Base-by-base conservation (phyloP, 2,797 vertebrate species). In the Scomberomorus guttatus region DNA sequence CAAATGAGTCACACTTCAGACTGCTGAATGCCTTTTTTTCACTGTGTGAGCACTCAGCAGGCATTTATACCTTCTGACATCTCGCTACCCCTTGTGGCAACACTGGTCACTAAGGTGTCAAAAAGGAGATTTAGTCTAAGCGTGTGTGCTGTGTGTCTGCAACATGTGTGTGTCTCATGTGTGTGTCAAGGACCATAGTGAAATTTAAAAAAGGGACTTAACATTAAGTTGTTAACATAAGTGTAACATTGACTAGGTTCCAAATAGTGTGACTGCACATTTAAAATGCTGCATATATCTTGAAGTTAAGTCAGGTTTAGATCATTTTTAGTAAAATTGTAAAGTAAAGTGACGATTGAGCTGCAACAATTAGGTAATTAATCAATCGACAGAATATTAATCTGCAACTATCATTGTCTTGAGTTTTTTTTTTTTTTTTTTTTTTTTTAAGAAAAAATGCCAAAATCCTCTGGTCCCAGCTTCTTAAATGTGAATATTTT, bases 31-130 rank as follows among this genome's bases (percentile, higher is more conserved):
- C 60, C 67, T 75, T 75, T 32, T 51, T 57, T 56, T 72, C 66
- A 39, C 44, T n/a, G 25, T n/a, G 25, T 81, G 85, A 79, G 63
- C 7, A 6, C 79, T 76, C 87, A 74, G 88, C 55, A 76, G 77
- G 79, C 51, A 55, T 83, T 75, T 65, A 84, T 77, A 69, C 58
- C 72, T 56, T 84, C 52, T 82, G 78, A 89, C 71, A 85, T 82
- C 58, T 55, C 32, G 48, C 46, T 46, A 39, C 24, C 39, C 24
- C 59, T 46, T 66, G 79, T 69, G 58, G 76, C 86, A 83, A 74
- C 24, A 34, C 32, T 3, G 2, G 64, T 72, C 76, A 77, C 73
- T 73, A 56, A 84, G 69, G 59, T 77, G 56, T 75, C 62, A 81
- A 73, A 70, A 56, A 67, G 48, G 18, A 69, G 27, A 72, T 72